Evolutionary conservation across 2,888 invertebrate species (phyloP).

Genomic region (Ormyrus rosae): DNA sequence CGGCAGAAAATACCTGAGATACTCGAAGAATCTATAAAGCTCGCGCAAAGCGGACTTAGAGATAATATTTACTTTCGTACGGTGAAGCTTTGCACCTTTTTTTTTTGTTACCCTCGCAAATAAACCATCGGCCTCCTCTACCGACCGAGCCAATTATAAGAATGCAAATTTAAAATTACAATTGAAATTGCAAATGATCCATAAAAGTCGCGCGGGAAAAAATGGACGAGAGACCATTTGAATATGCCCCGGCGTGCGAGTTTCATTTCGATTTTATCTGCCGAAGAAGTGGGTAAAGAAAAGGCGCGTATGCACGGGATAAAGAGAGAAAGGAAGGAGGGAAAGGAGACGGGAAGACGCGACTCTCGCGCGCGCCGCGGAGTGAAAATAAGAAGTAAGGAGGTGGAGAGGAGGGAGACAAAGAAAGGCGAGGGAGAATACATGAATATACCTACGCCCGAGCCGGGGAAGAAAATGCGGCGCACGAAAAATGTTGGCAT

Average conservation of each 20-base stretch:
- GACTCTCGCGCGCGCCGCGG: background rate
- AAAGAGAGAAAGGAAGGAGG: conserved; percentile 45
- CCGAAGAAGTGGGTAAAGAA: conserved; percentile 10
- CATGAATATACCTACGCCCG: conserved; percentile 31
- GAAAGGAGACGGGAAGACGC: conserved; percentile 39
- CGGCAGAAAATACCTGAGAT: too few species aligned
- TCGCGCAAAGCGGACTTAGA: too few species aligned
- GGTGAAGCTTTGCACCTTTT: too few species aligned
- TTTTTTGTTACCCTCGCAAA: background rate
- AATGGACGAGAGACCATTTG: background rate
- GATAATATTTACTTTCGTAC: too few species aligned
- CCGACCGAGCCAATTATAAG: too few species aligned
- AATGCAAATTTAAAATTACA: too few species aligned
- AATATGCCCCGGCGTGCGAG: conserved; percentile 21
- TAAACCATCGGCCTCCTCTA: background rate
- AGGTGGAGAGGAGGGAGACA: conserved; percentile 20
- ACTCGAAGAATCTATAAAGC: too few species aligned
- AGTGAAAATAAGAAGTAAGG: conserved; percentile 41
- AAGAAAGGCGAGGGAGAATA: conserved; percentile 44
- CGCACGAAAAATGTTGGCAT: conserved; percentile 3
- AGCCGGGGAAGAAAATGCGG: background rate
- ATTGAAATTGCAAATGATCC: background rate
- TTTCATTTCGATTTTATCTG: conserved; percentile 44
- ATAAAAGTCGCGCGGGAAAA: background rate
- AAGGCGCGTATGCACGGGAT: background rate